phyloP scores from a whole-genome alignment of 2,797 vertebrate genomes.

The Coreius guichenoti region DNA sequence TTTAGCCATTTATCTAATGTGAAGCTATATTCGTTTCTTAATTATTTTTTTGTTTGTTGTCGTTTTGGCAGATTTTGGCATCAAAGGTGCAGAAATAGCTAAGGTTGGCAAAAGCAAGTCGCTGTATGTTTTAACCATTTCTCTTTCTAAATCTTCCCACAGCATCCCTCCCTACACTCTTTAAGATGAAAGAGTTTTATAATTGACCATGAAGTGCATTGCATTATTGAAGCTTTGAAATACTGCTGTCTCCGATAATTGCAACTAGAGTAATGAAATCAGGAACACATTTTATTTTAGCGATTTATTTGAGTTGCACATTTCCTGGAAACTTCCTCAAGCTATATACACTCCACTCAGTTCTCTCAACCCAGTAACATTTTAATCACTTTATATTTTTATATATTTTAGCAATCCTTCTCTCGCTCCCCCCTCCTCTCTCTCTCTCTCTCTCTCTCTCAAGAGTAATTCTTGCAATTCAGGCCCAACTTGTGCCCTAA shows the following conservation, averaged over 20 bases:
- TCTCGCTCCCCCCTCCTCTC: not conserved
- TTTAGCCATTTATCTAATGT: no score
- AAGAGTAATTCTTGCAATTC: not conserved
- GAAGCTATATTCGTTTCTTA: no score
- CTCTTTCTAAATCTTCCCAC: not conserved
- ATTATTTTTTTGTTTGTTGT: not conserved
- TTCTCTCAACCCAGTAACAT: not conserved
- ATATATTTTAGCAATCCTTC: not conserved
- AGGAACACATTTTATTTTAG: not conserved
- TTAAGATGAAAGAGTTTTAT: conserved; percentile 21
- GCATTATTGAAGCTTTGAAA: conserved; percentile 24
- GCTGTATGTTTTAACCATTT: not conserved
- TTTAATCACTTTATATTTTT: not conserved
- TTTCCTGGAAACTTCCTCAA: conserved; percentile 2
- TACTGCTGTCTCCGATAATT: not conserved
- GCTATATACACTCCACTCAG: not conserved
- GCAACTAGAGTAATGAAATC: not conserved
- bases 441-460: no score
- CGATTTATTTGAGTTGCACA: not conserved
- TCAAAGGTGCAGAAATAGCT: not conserved
- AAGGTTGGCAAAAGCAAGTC: not conserved
- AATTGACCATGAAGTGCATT: conserved; percentile 27
- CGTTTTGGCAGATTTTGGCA: not conserved
- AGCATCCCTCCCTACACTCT: not conserved
- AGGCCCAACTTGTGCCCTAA: not conserved